A percentile compares a stretch with the other conserved stretches of the same genome.
Evolutionary conservation across 2,797 vertebrate species (phyloP).

Genomic region (Diglossa cyanea): DNA sequence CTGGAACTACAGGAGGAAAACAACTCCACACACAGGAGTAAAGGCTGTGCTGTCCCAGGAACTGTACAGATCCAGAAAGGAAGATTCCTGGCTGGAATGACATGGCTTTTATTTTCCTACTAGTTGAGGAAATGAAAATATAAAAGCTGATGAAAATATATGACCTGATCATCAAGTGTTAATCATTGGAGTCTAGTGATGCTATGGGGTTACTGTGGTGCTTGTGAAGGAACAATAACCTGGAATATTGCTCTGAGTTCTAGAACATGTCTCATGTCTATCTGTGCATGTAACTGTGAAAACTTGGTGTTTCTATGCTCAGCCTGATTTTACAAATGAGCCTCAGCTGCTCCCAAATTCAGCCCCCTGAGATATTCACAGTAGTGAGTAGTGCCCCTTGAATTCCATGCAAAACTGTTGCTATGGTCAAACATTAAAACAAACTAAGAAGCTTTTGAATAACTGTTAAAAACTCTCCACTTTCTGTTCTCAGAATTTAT

Average conservation of each 20-base stretch:
- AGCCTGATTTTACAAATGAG: not conserved
- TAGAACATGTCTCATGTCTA: not conserved
- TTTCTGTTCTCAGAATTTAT: not conserved
- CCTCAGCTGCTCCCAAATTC: not conserved
- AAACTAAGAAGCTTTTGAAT: not conserved
- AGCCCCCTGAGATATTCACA: not conserved
- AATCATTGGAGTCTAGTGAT: not conserved
- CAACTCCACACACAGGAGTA: fast-evolving
- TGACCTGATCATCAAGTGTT: not conserved
- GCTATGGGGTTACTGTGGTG: fast-evolving
- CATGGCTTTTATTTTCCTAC: not conserved
- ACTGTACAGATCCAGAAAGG: not conserved
- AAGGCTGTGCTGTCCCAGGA: not conserved
- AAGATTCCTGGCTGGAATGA: not conserved
- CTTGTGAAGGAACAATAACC: not conserved
- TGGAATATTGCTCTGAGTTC: not conserved
- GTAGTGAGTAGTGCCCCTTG: not conserved
- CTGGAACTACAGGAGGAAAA: not conserved
- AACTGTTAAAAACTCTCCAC: not conserved
- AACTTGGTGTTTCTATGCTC: not conserved
- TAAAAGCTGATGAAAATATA: not conserved
- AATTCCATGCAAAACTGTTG: not conserved
- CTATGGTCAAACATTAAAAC: not conserved
- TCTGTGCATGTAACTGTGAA: not conserved
- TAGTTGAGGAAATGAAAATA: not conserved